Evolutionary conservation across 2,797 vertebrate species (phyloP).

Genomic region (Squalus acanthias): DNA sequence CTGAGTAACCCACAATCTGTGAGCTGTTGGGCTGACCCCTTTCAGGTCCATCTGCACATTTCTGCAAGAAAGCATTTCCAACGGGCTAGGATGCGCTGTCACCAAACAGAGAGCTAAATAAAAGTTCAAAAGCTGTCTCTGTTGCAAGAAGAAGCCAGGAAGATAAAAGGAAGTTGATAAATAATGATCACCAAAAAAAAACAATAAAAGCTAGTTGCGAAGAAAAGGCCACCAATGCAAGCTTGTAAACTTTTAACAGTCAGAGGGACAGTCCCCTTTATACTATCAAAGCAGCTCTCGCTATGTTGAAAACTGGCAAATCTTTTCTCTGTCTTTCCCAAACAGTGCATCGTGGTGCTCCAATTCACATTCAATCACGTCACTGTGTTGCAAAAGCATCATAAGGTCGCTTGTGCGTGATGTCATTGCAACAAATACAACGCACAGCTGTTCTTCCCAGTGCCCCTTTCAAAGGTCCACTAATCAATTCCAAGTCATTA

Average conservation of each 20-base stretch:
- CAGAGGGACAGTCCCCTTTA: not conserved
- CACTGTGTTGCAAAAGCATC: not conserved
- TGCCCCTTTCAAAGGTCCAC: not conserved
- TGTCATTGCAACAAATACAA: not conserved
- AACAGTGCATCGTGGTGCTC: not conserved
- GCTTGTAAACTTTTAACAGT: not conserved
- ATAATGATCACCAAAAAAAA: not conserved
- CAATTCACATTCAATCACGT: not conserved
- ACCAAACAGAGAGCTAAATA: not conserved
- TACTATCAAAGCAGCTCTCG: not conserved
- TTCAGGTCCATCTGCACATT: slow-evolving; percentile 49
- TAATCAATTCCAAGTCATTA: slow-evolving; percentile 1
- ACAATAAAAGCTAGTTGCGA: not conserved
- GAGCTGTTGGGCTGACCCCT: slow-evolving; percentile 46
- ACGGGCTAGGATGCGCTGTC: slow-evolving; percentile 37
- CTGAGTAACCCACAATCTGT: slow-evolving; percentile 46
- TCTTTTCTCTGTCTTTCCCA: not conserved
- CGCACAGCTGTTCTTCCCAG: not conserved
- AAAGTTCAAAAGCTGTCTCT: not conserved
- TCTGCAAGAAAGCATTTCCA: slow-evolving; percentile 44
- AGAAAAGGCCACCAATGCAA: not conserved
- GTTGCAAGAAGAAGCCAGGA: slow-evolving; percentile 2
- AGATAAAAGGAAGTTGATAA: not conserved
- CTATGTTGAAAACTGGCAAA: not conserved
- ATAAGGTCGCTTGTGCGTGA: not conserved